A percentile compares a stretch with the other conserved stretches of the same genome.
Conservation (phyloP, 2,113 vertebrate genomes). For the Epinephelus moara region DNA sequence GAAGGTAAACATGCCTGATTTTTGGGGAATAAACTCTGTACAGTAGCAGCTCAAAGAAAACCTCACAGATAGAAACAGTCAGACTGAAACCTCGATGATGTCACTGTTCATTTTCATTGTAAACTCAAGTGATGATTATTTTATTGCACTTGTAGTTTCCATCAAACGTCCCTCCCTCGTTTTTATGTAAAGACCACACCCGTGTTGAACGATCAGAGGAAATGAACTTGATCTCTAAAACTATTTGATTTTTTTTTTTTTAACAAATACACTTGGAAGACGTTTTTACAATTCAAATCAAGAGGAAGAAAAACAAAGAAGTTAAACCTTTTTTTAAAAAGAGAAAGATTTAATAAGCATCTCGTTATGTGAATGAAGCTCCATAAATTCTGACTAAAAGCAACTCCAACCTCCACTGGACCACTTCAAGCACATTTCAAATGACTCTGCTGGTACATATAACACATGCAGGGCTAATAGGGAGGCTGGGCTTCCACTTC, state of each 20-base stretch:
- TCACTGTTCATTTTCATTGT: conserved; percentile 25
- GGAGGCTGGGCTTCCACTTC: conserved; percentile 79
- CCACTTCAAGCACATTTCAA: conserved; percentile 74
- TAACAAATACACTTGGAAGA: conserved; percentile 32
- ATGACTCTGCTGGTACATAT: conserved; percentile 69
- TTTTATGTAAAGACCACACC: conserved; percentile 11
- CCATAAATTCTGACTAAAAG: conserved; percentile 62
- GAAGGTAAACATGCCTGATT: too few relatives aligned
- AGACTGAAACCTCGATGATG: conserved; percentile 1
- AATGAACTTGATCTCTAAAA: conserved; percentile 21
- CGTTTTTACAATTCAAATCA: conserved; percentile 10
- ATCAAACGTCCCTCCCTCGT: conserved; percentile 3
- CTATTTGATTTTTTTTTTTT: conserved; percentile 18
- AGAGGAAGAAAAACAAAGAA: conserved; percentile 43
- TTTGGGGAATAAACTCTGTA: not conserved
- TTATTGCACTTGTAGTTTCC: conserved; percentile 24
- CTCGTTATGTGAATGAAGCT: conserved; percentile 66
- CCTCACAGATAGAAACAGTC: not conserved
- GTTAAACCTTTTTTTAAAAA: conserved; percentile 26
- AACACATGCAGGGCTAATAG: conserved; percentile 75
- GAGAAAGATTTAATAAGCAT: conserved; percentile 61
- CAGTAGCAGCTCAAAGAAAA: not conserved
- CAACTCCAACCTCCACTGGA: conserved; percentile 63
- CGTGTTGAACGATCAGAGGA: not conserved
- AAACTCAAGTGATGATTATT: conserved; percentile 6